Conservation (phyloP, 2,888 invertebrate genomes). For the Polydesmus complanatus region DNA sequence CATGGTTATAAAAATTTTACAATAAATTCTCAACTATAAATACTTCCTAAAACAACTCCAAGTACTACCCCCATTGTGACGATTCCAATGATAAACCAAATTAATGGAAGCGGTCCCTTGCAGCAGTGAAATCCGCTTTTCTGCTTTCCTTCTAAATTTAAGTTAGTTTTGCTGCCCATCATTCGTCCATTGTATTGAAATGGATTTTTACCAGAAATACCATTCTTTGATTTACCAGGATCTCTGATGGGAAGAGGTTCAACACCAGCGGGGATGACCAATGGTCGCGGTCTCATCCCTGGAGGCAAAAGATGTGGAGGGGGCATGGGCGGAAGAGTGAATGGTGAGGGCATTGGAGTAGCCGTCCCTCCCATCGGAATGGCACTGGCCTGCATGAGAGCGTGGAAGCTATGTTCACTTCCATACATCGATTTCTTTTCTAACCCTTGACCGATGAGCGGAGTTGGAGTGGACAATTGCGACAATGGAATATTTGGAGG, state of each 20-base stretch:
- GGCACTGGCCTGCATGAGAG: not conserved
- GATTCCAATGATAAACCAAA: conserved; percentile 19
- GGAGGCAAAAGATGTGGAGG: conserved; percentile 21
- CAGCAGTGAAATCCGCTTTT: conserved; percentile 17
- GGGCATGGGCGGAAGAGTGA: conserved; percentile 19
- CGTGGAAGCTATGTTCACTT: conserved; percentile 6
- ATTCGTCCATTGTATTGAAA: not conserved
- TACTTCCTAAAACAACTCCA: conserved; percentile 18
- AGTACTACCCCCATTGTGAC: conserved; percentile 19
- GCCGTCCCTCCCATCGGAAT: conserved; percentile 1
- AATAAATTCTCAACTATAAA: too few relatives aligned
- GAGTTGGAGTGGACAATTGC: conserved; percentile 2
- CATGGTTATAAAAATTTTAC: too few relatives aligned
- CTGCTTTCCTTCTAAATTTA: not conserved
- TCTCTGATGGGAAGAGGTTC: conserved; percentile 23
- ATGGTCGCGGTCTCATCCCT: conserved; percentile 21
- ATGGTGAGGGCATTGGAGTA: conserved; percentile 9
- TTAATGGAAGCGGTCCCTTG: conserved; percentile 17
- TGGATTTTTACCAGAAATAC: too few relatives aligned
- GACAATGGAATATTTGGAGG: conserved; percentile 2
- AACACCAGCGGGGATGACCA: conserved; percentile 22
- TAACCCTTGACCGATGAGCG: conserved; percentile 2
- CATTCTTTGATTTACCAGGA: conserved; percentile 19
- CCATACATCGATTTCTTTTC: conserved; percentile 17
- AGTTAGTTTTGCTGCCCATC: not conserved